Conservation (phyloP, 2,113 vertebrate species). For the Oxyruncus cristatus region DNA sequence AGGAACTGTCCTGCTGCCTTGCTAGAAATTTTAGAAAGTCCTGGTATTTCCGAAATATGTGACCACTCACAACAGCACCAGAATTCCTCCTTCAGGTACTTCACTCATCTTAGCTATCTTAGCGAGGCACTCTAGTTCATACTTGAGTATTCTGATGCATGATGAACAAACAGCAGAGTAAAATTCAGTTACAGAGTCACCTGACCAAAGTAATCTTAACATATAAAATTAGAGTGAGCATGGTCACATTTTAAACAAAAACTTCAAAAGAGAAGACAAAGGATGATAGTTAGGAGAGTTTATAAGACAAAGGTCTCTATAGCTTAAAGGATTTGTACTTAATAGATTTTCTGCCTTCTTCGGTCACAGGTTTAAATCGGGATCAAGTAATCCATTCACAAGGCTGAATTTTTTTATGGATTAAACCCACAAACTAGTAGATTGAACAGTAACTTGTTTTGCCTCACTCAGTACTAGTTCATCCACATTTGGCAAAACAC, state of each 20-base stretch:
- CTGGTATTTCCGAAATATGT: not conserved
- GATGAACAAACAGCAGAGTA: not conserved
- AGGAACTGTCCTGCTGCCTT: not conserved
- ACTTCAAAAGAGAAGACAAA: not conserved
- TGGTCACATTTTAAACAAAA: not conserved
- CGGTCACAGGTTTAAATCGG: not conserved
- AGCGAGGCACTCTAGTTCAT: not conserved
- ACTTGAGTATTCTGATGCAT: not conserved
- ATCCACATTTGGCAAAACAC: not conserved
- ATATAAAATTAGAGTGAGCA: not conserved
- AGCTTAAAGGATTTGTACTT: not conserved
- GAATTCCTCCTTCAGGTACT: not conserved
- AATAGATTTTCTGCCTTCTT: not conserved
- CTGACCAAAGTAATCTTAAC: not conserved
- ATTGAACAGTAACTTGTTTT: not conserved
- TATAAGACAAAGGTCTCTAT: not conserved
- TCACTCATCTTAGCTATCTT: not conserved
- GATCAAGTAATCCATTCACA: not conserved
- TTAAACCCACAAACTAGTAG: not conserved
- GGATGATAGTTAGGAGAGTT: not conserved
- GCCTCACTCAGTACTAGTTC: not conserved
- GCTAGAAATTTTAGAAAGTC: not conserved
- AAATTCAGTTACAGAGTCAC: not conserved
- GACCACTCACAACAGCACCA: not conserved
- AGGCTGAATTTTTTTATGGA: not conserved